Base-by-base conservation (phyloP, 2,797 vertebrate genomes). In the Mareca penelope region DNA sequence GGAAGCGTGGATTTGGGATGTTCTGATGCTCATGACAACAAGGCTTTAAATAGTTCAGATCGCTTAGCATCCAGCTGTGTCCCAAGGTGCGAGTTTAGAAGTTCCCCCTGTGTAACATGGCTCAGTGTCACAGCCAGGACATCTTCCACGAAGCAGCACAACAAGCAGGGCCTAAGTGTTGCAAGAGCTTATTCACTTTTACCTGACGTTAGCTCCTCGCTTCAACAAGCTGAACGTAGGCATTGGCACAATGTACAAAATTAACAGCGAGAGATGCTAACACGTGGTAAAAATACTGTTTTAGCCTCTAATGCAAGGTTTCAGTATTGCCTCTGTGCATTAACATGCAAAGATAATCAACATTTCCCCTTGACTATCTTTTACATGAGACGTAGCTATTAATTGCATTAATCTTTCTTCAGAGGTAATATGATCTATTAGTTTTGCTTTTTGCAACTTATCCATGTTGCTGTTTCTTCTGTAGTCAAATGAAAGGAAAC, bases 391-490 rank as follows among this genome's bases (percentile, higher is more conserved):
- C 0, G 3, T 7, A 2, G 39, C 1, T 85, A 88, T 78, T 88
- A 89, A 85, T 88, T 56, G 35, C 23, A 40, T 96, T 89, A 72
- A 76, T 89, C 55, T 90, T 85, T 88, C 84, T 94, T 92, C 50
- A 83, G 55, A 67, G 75, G 33, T 78, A 31, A 82, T 46, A 24
- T 33, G 53, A 7, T 46, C 52, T 53, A n/a, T 82, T 88, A 28
- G 10, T 92, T 93, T 83, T 93, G 59, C 79, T 86, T 67, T 80
- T 80, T 77, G 80, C 57, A 56, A 80, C 81, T 93, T 92, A 80
- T 77, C 63, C 57, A 0, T 35, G 39, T 64, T 93, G 55, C 24
- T 55, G 10, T 67, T 92, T 85, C 52, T 67, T 89, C 68, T 93
- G 26, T 55, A 85, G 50, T 88, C 50, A 72, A 84, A 37, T 67